These are phyloP conservation scores for Podarcis siculus DNA, from an alignment of 2,797 vertebrate species.

Conservation along the genomic window DNA sequence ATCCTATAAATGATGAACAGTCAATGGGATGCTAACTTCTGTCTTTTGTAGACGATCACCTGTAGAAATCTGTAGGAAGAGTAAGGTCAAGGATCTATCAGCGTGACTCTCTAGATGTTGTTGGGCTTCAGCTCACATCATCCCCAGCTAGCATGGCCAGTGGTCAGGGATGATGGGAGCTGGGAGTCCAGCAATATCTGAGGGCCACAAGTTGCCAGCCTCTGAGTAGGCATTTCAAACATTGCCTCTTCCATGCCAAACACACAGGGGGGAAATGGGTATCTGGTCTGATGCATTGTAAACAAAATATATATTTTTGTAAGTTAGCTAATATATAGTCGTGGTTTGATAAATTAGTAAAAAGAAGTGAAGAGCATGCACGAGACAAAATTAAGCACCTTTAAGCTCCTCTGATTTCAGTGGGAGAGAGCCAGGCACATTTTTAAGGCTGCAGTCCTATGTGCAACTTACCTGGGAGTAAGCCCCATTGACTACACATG, in stretches of 20 bases:
- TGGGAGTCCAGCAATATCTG: not conserved
- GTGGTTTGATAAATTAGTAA: slow-evolving; percentile 50
- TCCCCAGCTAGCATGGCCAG: not conserved
- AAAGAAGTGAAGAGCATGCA: not conserved
- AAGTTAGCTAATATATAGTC: slow-evolving; percentile 48
- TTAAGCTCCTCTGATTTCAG: not conserved
- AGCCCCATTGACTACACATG: not conserved
- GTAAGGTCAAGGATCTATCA: not conserved
- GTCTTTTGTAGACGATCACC: not conserved
- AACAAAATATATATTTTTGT: slow-evolving; percentile 61
- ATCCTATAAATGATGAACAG: not conserved
- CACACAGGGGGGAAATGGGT: not conserved
- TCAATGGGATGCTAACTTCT: slow-evolving; percentile 24
- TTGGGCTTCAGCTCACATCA: not conserved
- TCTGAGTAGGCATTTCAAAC: slow-evolving; percentile 34
- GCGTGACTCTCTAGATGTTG: not conserved
- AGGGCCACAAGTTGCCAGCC: not conserved
- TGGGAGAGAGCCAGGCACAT: not conserved
- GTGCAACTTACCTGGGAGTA: not conserved
- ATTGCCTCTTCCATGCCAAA: slow-evolving; percentile 30
- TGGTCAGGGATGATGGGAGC: not conserved
- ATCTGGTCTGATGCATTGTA: slow-evolving; percentile 55
- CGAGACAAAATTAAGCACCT: slow-evolving; percentile 53
- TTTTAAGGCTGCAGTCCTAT: not conserved
- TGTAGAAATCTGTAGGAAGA: not conserved